phyloP scores from a whole-genome alignment of 2,797 vertebrate genomes.

The Alectoris magna region DNA sequence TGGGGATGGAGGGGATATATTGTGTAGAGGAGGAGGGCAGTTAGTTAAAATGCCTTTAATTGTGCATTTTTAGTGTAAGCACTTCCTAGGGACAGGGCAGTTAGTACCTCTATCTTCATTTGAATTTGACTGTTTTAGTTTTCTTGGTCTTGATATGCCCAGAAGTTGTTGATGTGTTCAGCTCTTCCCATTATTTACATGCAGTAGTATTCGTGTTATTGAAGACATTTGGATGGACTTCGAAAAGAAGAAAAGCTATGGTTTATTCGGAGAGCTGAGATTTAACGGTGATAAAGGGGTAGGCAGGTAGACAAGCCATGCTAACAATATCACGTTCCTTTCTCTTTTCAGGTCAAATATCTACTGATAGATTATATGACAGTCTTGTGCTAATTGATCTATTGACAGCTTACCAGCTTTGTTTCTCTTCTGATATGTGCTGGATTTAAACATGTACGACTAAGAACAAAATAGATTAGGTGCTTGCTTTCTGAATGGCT shows the following conservation, averaged over 20 bases:
- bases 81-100: not conserved
- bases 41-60: not conserved
- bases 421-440: not conserved
- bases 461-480: not conserved
- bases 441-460: not conserved
- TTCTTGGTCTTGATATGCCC: rapidly evolving
- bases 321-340: not conserved
- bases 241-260: not conserved
- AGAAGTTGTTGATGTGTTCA: not conserved
- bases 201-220: not conserved
- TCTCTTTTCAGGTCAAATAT: not conserved
- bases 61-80: not conserved
- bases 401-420: not conserved
- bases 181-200: not conserved
- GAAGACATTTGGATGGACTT: not conserved
- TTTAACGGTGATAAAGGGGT: not conserved
- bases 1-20: not conserved
- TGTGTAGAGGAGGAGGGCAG: rapidly evolving
- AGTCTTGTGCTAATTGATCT: not conserved
- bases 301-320: not conserved
- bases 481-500: not conserved
- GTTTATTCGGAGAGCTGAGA: not conserved
- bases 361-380: not conserved
- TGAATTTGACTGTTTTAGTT: not conserved
- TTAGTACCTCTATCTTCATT: not conserved